phyloP scores from a whole-genome alignment of 1,140 invertebrate species.

The Orussus abietinus region DNA sequence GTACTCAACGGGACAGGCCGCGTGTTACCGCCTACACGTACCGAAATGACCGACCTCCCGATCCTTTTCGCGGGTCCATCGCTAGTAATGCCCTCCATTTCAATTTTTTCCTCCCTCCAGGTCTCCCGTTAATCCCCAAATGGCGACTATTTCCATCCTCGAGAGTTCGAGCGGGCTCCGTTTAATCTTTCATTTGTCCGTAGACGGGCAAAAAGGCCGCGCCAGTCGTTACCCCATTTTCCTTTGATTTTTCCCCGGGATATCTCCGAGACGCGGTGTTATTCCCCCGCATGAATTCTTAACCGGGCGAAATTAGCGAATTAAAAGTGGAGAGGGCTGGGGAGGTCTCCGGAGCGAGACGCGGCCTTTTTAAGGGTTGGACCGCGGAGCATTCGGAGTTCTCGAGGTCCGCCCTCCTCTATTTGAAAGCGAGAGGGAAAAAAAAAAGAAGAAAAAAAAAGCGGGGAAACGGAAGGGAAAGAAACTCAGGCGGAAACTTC shows the following conservation, averaged over 20 bases:
- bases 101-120: too few relatives aligned
- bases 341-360: slow-evolving; percentile 3
- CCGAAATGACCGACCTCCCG: too few relatives aligned
- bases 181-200: slow-evolving; percentile 53
- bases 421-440: slow-evolving; percentile 6
- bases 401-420: too few relatives aligned
- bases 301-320: slow-evolving; percentile 52
- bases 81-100: too few relatives aligned
- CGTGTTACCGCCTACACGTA: too few relatives aligned
- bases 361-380: neutral
- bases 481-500: slow-evolving; percentile 11
- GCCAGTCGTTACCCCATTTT: slow-evolving; percentile 39
- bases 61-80: too few relatives aligned
- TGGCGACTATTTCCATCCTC: too few relatives aligned
- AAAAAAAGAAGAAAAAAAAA: slow-evolving; percentile 14
- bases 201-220: neutral
- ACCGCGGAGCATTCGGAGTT: too few relatives aligned
- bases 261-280: slow-evolving; percentile 35
- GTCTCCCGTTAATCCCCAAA: too few relatives aligned
- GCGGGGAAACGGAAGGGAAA: slow-evolving; percentile 3
- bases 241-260: slow-evolving; percentile 54
- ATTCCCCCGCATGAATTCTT: slow-evolving; percentile 51
- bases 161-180: too few relatives aligned
- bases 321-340: slow-evolving; percentile 40
- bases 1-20: too few relatives aligned